These are phyloP conservation scores for Chalcis sispes DNA, from an alignment of 2,888 invertebrate genomes.

Conservation along the genomic window DNA sequence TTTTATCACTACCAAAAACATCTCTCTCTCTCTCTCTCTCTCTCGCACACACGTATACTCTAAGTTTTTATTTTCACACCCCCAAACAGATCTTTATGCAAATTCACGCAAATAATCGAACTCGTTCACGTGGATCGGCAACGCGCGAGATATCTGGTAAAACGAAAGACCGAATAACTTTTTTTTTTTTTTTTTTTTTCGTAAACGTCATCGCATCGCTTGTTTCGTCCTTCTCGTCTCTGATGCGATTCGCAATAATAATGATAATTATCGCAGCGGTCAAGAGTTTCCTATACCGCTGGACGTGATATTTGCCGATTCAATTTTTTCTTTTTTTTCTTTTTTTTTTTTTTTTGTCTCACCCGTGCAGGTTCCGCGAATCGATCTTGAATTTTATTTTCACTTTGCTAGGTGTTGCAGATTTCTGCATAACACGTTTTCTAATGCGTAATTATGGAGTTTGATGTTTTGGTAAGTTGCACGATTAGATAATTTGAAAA, in stretches of 20 bases:
- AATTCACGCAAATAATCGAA: conserved; percentile 7
- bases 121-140: conserved; percentile 42
- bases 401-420: no score
- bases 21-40: no score
- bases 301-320: conserved; percentile 22
- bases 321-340: no score
- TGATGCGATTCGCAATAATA: background rate
- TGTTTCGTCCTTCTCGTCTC: no score
- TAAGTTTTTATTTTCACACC: no score
- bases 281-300: conserved; percentile 16
- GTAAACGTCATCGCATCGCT: background rate
- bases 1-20: no score
- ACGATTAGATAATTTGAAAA: no score
- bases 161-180: background rate
- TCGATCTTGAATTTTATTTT: conserved; percentile 6
- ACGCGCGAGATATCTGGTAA: conserved; percentile 39
- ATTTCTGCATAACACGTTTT: no score
- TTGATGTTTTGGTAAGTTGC: no score
- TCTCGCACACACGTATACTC: no score
- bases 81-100: background rate
- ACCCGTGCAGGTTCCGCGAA: background rate
- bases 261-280: background rate
- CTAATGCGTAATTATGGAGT: no score
- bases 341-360: background rate
- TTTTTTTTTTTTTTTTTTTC: background rate